Evolutionary conservation across 2,888 invertebrate genomes (phyloP).

Genomic region (Hecatera dysodea): DNA sequence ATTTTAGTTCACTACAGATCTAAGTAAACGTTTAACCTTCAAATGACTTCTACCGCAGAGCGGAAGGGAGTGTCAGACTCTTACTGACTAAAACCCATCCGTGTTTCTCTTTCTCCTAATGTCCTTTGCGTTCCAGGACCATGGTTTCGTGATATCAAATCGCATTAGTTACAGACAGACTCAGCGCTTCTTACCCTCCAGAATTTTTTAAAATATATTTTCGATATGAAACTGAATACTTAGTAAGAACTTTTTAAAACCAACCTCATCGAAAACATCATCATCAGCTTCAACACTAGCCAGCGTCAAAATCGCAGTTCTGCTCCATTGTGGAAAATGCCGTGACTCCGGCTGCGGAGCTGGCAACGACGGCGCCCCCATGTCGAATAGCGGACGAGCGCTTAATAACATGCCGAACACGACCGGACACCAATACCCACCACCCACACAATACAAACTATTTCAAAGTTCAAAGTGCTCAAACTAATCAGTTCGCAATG

Average conservation of each 20-base stretch:
- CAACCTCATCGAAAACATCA: conserved; percentile 68
- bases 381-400: conserved; percentile 67
- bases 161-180: too few species aligned
- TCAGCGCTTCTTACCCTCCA: too few species aligned
- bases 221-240: too few species aligned
- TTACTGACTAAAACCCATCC: too few species aligned
- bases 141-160: too few species aligned
- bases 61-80: too few species aligned
- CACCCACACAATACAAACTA: conserved; percentile 32
- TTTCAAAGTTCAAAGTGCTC: conserved; percentile 19
- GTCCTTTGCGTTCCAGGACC: too few species aligned
- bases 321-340: conserved; percentile 85
- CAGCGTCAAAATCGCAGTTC: conserved; percentile 80
- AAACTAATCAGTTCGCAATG: conserved; percentile 53
- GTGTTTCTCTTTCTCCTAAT: too few species aligned
- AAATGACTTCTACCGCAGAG: too few species aligned
- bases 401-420: conserved; percentile 75
- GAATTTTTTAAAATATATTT: too few species aligned
- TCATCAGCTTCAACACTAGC: conserved; percentile 70
- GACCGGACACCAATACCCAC: conserved; percentile 56
- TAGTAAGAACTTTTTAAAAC: conserved; percentile 18
- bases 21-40: too few species aligned
- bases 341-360: conserved; percentile 69
- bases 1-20: too few species aligned
- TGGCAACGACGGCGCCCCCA: conserved; percentile 78